Percentiles rank a stretch among this genome's conserved stretches.
Conservation (phyloP, 2,113 vertebrate species). For the Pteruthius melanotis region DNA sequence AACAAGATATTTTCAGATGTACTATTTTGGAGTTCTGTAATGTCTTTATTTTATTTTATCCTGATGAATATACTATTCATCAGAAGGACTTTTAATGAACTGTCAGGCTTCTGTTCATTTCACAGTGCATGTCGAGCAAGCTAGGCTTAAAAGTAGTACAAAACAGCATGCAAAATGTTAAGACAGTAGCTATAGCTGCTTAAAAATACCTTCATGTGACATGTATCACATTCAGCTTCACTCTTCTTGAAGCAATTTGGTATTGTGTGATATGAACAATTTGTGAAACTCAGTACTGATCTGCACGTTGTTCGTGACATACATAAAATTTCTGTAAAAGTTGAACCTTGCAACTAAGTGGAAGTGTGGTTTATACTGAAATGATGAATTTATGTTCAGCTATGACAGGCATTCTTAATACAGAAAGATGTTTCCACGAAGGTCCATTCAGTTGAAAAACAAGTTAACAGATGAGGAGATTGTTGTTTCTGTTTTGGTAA, state of each 20-base stretch:
- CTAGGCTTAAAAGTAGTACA: neutral
- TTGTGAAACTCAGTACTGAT: neutral
- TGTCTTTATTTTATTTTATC: neutral
- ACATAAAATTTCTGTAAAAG: neutral
- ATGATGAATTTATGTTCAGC: neutral
- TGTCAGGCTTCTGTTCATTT: neutral
- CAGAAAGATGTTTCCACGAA: neutral
- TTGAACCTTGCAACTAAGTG: neutral
- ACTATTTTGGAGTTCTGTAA: neutral
- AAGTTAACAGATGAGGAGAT: neutral
- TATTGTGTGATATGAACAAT: neutral
- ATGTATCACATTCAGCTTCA: neutral
- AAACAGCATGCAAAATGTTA: neutral
- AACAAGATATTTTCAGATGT: neutral
- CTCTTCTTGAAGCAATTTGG: neutral
- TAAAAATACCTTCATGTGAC: neutral
- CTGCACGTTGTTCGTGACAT: fast-evolving
- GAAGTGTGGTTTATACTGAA: neutral
- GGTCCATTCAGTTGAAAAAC: neutral
- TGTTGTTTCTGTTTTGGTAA: neutral
- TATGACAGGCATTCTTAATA: neutral
- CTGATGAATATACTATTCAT: neutral
- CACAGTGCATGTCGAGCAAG: neutral
- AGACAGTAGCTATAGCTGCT: neutral
- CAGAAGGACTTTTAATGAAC: neutral